Base-by-base conservation (phyloP, 2,888 invertebrate species). In the Camponotus fellah region DNA sequence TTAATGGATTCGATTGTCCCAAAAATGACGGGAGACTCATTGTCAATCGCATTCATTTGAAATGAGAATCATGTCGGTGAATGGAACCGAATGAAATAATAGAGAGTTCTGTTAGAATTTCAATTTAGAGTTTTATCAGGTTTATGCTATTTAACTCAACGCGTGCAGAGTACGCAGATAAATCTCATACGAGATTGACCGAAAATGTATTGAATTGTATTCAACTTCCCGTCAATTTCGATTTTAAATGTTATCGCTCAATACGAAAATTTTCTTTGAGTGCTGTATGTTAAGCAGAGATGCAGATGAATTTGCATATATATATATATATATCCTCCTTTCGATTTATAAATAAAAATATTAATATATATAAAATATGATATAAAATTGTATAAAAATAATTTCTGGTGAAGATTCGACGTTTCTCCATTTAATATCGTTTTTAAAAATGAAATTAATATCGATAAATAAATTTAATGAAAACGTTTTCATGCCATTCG, bases 161-260 rank as follows among this genome's bases (percentile, higher is more conserved):
- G 34, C 14, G 6, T 32, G 64, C 46, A 34, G 26, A 26, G 4
- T 1, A 46, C 3, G 8, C 53, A 53, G 53, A 53, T 43, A 32
- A 32, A 71, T 72, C 17, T 43, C 17, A 5, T n/a, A 46, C 12
- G 72, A 60, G 12, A 72, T 60, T 40, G 58, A 21, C 60, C 21
- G 74, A 34, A 71, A 58, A 79, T 60, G 58, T 12, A 79, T 72
- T 72, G 60, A 46, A 37, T 74, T 72, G 60, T 37, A 37, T 74
- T 60, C 32, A 56, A 26, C 32, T 58, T 82, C 40, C n/a, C 8
- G 40, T 3, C 65, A 21, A 69, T 83, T 66, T 56, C 66, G 74
- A 79, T 34, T 46, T 72, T 21, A 46, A 79, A 72, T 17, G 34
- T 60, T 62, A 80, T 80, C 46, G 17, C 17, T 21, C 6, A 17